Evolutionary conservation across 1,140 invertebrate species (phyloP).

Genomic region (Leptinotarsa lineolata): DNA sequence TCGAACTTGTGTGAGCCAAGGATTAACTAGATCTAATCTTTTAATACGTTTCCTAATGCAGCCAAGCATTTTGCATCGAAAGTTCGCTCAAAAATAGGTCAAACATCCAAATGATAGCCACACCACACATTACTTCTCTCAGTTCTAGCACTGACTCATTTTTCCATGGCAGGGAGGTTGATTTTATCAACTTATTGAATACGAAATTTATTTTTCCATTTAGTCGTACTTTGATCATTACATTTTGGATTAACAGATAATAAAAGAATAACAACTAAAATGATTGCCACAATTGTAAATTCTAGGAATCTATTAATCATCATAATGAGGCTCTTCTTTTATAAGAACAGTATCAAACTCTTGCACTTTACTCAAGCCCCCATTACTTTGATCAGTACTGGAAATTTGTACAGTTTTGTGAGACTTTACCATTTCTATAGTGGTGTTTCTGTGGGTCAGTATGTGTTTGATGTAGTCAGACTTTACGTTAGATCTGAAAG

Average conservation of each 20-base stretch:
- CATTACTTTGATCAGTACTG: background rate
- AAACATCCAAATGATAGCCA: no score
- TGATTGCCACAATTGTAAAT: background rate
- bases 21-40: no score
- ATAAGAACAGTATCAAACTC: background rate
- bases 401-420: background rate
- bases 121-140: no score
- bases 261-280: background rate
- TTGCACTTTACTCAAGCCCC: background rate
- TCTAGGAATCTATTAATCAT: background rate
- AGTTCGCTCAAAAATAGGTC: no score
- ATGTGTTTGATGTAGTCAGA: conserved; percentile 18
- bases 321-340: background rate
- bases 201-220: background rate
- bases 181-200: background rate
- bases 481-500: background rate
- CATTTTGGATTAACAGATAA: background rate
- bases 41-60: no score
- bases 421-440: background rate
- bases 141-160: no score
- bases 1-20: no score
- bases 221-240: background rate
- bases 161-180: no score
- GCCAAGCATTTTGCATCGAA: no score
- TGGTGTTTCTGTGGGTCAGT: conserved; percentile 9